Evolutionary conservation across 2,797 vertebrate genomes (phyloP).

Genomic region (Trematomus bernacchii): DNA sequence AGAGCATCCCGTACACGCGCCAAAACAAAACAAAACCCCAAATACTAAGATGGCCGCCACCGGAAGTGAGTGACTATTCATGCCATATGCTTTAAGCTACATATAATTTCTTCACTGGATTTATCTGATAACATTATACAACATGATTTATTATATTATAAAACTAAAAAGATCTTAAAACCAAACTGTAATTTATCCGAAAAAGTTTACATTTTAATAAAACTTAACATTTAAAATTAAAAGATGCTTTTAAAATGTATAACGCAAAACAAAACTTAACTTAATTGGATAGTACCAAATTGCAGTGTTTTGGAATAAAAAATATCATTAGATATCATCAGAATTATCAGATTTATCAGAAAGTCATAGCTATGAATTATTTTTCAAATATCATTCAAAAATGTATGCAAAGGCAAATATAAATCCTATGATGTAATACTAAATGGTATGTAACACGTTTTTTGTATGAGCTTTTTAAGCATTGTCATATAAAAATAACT

Average conservation of each 20-base stretch:
- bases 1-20: conserved; percentile 24
- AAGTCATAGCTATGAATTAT: no score
- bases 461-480: not conserved
- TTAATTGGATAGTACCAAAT: not conserved
- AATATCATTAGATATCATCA: no score
- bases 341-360: no score
- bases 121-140: not conserved
- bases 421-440: not conserved
- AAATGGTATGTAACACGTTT: not conserved
- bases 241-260: not conserved
- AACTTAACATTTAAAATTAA: no score
- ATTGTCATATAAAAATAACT: not conserved
- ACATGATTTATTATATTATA: no score
- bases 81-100: not conserved
- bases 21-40: conserved; percentile 12
- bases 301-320: not conserved
- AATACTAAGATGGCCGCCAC: conserved; percentile 66
- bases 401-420: no score
- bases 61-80: conserved; percentile 33
- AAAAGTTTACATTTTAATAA: not conserved
- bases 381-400: no score
- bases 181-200: not conserved
- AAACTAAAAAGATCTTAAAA: not conserved
- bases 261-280: not conserved
- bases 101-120: no score